Evolutionary conservation across 1,140 invertebrate species (phyloP).

Genomic region (Drosophila pandora): DNA sequence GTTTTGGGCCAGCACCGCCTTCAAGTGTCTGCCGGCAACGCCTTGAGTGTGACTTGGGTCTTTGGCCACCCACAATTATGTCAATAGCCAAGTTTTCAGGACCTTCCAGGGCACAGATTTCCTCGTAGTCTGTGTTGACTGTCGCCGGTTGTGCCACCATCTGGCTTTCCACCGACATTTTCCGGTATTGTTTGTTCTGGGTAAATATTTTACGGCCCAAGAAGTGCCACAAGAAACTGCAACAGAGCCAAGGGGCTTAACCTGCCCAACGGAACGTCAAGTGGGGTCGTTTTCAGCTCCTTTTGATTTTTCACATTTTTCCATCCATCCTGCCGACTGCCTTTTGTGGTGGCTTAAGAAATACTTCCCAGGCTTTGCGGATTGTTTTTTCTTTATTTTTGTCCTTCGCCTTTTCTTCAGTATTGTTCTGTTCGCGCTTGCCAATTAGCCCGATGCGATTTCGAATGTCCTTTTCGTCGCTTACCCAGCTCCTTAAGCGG

Average conservation of each 20-base stretch:
- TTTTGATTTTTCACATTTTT: conserved; percentile 60
- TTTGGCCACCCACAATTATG: conserved; percentile 65
- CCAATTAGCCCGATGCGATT: conserved; percentile 60
- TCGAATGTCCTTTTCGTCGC: conserved; percentile 29
- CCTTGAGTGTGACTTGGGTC: conserved; percentile 76
- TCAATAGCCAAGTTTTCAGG: conserved; percentile 65
- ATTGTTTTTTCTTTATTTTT: conserved; percentile 3
- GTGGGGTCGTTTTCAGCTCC: conserved; percentile 55
- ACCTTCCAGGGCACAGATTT: conserved; percentile 18
- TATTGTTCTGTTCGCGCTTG: conserved; percentile 60
- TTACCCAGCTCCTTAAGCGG: conserved; percentile 8
- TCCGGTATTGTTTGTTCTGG: conserved; percentile 50
- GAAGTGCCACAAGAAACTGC: conserved; percentile 69
- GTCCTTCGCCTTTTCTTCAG: conserved; percentile 12
- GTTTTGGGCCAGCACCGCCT: conserved; percentile 32
- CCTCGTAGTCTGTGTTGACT: conserved; percentile 41
- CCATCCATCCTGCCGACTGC: conserved; percentile 24
- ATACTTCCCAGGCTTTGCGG: conserved; percentile 41
- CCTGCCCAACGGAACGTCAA: conserved; percentile 59
- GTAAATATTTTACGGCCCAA: conserved; percentile 69
- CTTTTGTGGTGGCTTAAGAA: conserved; percentile 63
- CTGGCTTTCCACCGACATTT: conserved; percentile 1
- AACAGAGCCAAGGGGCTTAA: conserved; percentile 52
- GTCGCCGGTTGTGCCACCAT: conserved; percentile 2
- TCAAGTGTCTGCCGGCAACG: conserved; percentile 75